Base-by-base conservation (phyloP, 2,113 vertebrate genomes). In the Callionymus lyra region DNA sequence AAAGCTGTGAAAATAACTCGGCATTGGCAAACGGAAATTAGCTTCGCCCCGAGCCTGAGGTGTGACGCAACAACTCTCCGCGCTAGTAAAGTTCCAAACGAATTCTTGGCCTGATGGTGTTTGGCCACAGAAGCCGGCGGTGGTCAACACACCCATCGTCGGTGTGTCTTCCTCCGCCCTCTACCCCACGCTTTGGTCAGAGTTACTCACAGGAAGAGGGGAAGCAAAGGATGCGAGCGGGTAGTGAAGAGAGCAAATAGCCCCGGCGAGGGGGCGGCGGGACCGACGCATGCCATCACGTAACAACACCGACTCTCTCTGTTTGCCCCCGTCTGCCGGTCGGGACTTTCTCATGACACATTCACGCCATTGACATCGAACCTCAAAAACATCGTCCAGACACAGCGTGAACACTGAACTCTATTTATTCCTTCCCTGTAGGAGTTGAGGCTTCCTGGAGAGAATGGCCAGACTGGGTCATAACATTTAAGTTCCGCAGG, bases 131-230 rank as follows among this genome's bases (percentile, higher is more conserved):
- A 79, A 27, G 21, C 21, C 70, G 64, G 54, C 56, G 31, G 2
- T 50, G 47, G 55, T 32, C 41, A 63, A 71, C 74, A 74, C 82
- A 84, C 81, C 81, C 77, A 68, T 62, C 43, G 63, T 57, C 72
- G 61, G 52, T 63, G 76, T 81, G 68, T 80, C 62, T 49, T 61
- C 43, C 44, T 41, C 42, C 54, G 58, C 56, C 53, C 50, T 59
- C 43, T 43, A 10, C 54, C 54, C 63, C 52, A 63, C 34, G 34
- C 65, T 82, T 55, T 79, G 80, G 72, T 69, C 59, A 69, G 47
- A 63, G 59, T 82, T 84, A 79, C 78, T 79, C 80, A 81, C 70
- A 70, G 60, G 62, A 66, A 68, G 52, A 65, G 57, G 58, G 70
- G 63, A 70, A 65, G 54, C 35, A 46, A 50, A 14, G 47, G 47